A percentile compares a stretch with the other conserved stretches of the same genome.
These are phyloP conservation scores for Haliclona indistincta DNA, from an alignment of 37 sponge, comb jelly and placozoan species.

Conservation along the genomic window DNA sequence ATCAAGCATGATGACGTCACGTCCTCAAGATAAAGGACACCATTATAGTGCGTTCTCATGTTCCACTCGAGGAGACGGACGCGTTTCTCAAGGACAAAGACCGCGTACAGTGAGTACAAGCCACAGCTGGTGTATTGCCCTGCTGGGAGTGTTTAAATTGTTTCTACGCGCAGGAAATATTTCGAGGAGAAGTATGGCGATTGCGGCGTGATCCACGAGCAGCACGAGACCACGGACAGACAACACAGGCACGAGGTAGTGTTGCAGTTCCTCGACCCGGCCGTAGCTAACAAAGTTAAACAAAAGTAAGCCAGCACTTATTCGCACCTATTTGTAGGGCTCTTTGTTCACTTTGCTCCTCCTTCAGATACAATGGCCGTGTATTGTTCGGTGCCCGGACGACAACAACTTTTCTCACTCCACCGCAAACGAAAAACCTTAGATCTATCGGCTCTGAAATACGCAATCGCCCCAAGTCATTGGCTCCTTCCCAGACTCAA, in stretches of 20 bases:
- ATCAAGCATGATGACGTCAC: no score
- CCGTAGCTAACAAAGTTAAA: slow-evolving; percentile 33
- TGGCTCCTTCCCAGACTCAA: not conserved
- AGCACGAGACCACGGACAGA: not conserved
- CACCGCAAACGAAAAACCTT: slow-evolving; percentile 8
- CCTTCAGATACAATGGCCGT: slow-evolving; percentile 31
- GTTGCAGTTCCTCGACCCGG: not conserved
- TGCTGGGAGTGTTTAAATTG: not conserved
- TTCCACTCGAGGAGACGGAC: no score
- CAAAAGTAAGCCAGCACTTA: slow-evolving; percentile 26
- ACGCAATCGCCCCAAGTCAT: no score
- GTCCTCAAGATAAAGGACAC: no score
- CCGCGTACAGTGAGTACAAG: no score
- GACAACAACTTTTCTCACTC: slow-evolving; percentile 27
- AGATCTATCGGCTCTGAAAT: not conserved
- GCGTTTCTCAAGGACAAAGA: no score
- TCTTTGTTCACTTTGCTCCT: not conserved
- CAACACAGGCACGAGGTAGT: slow-evolving; percentile 6
- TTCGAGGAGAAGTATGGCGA: slow-evolving; percentile 14
- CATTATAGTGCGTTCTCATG: no score
- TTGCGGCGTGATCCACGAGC: slow-evolving; percentile 7
- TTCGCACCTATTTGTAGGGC: not conserved
- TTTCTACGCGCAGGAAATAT: not conserved
- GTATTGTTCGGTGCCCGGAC: slow-evolving; percentile 1
- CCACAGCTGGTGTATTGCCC: no score